Percentiles rank a stretch among this genome's conserved stretches.
Evolutionary conservation across 53 echinoderm and acorn worm species (phyloP).

Genomic region (Paracentrotus lividus): DNA sequence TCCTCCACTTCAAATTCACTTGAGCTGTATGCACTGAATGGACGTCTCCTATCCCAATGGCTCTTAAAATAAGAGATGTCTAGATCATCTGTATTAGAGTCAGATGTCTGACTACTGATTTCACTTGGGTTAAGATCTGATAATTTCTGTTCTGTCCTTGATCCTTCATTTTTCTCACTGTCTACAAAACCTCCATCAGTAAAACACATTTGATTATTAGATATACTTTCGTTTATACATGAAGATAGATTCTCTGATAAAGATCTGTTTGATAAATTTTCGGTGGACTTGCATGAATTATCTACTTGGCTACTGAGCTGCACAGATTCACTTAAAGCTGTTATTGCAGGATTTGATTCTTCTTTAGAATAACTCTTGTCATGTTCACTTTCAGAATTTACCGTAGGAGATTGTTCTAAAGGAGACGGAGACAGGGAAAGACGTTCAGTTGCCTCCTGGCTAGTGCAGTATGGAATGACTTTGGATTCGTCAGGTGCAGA

Average conservation of each 20-base stretch:
- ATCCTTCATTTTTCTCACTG: neutral
- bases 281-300: neutral
- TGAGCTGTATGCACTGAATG: conserved; percentile 54
- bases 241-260: conserved; percentile 47
- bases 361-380: neutral
- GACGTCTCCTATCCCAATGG: conserved; percentile 6
- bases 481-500: conserved; percentile 2
- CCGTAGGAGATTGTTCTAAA: neutral
- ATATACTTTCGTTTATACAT: conserved; percentile 33
- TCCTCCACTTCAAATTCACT: conserved; percentile 40
- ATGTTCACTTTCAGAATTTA: conserved; percentile 16
- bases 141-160: neutral
- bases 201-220: neutral
- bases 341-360: conserved; percentile 38
- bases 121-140: conserved; percentile 43
- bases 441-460: conserved; percentile 23
- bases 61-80: neutral
- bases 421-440: neutral
- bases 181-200: neutral
- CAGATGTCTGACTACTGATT: conserved; percentile 46
- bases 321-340: conserved; percentile 16
- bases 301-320: conserved; percentile 46
- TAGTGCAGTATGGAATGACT: conserved; percentile 30
- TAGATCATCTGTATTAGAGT: neutral
- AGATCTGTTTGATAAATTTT: neutral